These are phyloP conservation scores for Orius insidiosus DNA, from an alignment of 1,140 invertebrate species.

Conservation along the genomic window DNA sequence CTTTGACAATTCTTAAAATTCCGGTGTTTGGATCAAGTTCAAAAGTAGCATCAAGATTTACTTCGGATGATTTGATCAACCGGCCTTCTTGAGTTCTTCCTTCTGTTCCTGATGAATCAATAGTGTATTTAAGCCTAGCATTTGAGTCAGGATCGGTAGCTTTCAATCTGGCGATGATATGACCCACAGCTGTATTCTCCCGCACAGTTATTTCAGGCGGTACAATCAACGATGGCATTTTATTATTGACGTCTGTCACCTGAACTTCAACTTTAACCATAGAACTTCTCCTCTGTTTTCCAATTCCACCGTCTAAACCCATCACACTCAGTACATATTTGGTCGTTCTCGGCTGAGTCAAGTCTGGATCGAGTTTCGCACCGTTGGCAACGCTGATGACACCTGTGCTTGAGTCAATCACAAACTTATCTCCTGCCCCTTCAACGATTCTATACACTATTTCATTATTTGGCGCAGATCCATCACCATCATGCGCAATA, in stretches of 20 bases:
- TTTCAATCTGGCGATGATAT: conserved; percentile 43
- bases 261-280: conserved; percentile 62
- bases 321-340: conserved; percentile 38
- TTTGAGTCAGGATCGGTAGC: conserved; percentile 63
- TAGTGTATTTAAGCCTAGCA: conserved; percentile 52
- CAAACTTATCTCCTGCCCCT: conserved; percentile 82
- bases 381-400: conserved; percentile 69
- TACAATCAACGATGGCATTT: conserved; percentile 54
- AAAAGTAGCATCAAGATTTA: conserved; percentile 50
- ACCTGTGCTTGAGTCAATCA: conserved; percentile 66
- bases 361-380: conserved; percentile 74
- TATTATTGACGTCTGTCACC: conserved; percentile 83
- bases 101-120: conserved; percentile 49
- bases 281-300: conserved; percentile 51
- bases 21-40: conserved; percentile 61
- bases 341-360: conserved; percentile 52
- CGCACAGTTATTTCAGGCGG: conserved; percentile 45
- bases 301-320: conserved; percentile 74
- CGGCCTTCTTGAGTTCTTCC: conserved; percentile 65
- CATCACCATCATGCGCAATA: conserved; percentile 64
- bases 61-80: conserved; percentile 46
- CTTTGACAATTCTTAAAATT: conserved; percentile 8
- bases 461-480: conserved; percentile 65
- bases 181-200: conserved; percentile 63
- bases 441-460: conserved; percentile 73